phyloP scores from a whole-genome alignment of 2,113 vertebrate genomes.

The zebrafish (Danio rerio) region GRCz12tu NC_133185.1:44375001-44375500 shows the following conservation, averaged over 20 bases:
- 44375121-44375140: no score
- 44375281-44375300: slow-evolving; percentile 81
- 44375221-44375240: no score
- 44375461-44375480: slow-evolving; percentile 84
- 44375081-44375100: no score
- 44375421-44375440: slow-evolving; percentile 70
- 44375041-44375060: no score
- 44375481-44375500: slow-evolving; percentile 93
- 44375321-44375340: slow-evolving; percentile 87
- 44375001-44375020: no score
- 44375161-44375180: no score
- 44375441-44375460: slow-evolving; percentile 90
- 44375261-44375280: slow-evolving; percentile 66
- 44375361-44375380: slow-evolving; percentile 72
- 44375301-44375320: slow-evolving; percentile 79
- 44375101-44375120: no score
- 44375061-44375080: no score
- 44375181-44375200: no score
- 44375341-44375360: slow-evolving; percentile 83
- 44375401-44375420: neutral
- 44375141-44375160: no score
- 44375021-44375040: no score
- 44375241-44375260: neutral
- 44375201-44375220: no score
- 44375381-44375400: neutral